Evolutionary conservation across 2,888 invertebrate genomes (phyloP), one percentile per base, ranked within the genome.

Genomic region (Drosophila tanythrix): DNA sequence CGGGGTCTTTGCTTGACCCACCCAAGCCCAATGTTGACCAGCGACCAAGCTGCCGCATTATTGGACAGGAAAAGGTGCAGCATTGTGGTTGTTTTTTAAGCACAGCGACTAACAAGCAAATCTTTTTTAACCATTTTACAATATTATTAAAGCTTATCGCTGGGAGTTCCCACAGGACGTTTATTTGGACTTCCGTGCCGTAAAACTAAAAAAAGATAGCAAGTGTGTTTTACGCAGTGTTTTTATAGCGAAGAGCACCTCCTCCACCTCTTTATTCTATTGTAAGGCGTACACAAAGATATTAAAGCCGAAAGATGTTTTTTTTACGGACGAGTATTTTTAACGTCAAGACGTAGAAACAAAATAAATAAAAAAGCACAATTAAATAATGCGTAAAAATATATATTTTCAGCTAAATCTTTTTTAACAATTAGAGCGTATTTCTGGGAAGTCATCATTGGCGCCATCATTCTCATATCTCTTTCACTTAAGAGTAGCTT

Each of bases 1-100:
- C 51, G 55, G 18, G 40, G 51, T 29, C 65, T 46, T 59, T 62
- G 56, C 29, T 11, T 40, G 21, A 21, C 21, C 21, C 21, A 21
- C 21, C 21, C 82, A 18, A 58, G n/a, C 18, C 36, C 53, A 36
- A 57, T 65, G 64, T 40, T 73, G 57, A 58, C 53, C 58, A 61
- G 52, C 62, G 31, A 50, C 48, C 15, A 59, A 52, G 27, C 61
- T 46, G 51, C 55, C 57, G 69, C 56, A 43, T 51, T 58, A 55
- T 50, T 56, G 36, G 63, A 5, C 82, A 68, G 82, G 82, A 82
- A 84, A 79, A 70, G 82, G 82, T 79, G 82, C 85, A 73, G 84
- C 73, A 63, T 50, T 35, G 60, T 64, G 69, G 62, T 55, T 64
- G 60, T 36, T 43, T 66, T 65, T 72, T 50, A 65, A 72, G 57